Evolutionary conservation across 2,113 vertebrate genomes (phyloP).

Genomic region (Petromus typicus): DNA sequence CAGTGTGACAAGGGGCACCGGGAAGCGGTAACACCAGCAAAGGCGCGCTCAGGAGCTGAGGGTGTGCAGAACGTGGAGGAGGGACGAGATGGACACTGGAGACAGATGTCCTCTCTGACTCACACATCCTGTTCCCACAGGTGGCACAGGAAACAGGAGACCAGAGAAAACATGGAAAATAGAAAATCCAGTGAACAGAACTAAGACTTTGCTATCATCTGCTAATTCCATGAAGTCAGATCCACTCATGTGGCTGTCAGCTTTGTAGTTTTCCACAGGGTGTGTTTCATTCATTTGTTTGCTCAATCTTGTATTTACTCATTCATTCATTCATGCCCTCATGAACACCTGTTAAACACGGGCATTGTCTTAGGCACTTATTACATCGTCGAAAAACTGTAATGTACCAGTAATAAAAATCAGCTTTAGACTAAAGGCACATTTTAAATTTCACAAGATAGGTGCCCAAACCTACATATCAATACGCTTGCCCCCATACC

Average conservation of each 20-base stretch:
- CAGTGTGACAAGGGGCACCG: background rate
- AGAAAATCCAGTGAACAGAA: background rate
- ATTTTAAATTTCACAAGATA: background rate
- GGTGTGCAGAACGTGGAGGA: rapidly evolving
- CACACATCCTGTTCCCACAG: background rate
- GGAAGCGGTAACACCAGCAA: background rate
- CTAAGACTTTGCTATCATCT: background rate
- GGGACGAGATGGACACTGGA: rapidly evolving
- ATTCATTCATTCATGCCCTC: background rate
- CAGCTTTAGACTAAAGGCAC: background rate
- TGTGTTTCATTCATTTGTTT: background rate
- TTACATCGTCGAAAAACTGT: no score
- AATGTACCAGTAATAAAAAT: background rate
- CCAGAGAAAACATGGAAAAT: background rate
- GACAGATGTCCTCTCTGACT: background rate
- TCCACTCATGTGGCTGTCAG: no score
- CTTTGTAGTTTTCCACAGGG: background rate
- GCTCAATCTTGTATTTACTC: background rate
- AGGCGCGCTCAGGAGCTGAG: no score
- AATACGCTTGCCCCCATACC: background rate
- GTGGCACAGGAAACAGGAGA: background rate
- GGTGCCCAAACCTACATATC: background rate
- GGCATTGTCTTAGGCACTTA: background rate
- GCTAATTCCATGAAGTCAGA: background rate
- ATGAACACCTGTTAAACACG: background rate